phyloP scores from a whole-genome alignment of 2,888 invertebrate species.

The Meta bourneti region DNA sequence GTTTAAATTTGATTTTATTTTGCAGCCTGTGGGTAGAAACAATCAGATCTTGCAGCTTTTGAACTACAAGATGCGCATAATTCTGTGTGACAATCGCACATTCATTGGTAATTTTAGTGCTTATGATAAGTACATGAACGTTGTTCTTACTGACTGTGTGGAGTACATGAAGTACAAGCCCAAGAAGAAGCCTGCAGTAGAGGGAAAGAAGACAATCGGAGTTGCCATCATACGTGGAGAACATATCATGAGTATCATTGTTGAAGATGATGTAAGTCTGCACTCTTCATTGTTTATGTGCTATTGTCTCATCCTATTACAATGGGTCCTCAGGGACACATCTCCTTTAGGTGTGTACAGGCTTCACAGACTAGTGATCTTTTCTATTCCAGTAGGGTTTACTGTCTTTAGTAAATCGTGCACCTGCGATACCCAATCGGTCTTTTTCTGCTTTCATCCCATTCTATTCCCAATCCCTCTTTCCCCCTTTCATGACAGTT shows the following conservation, averaged over 20 bases:
- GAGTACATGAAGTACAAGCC: slow-evolving; percentile 68
- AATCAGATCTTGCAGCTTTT: slow-evolving; percentile 47
- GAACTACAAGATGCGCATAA: slow-evolving; percentile 49
- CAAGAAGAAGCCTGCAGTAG: background rate
- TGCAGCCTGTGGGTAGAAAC: slow-evolving; percentile 42
- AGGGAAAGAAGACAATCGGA: slow-evolving; percentile 52
- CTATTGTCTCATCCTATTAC: too few relatives aligned
- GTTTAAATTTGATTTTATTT: background rate
- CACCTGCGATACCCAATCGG: too few relatives aligned
- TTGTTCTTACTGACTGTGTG: slow-evolving; percentile 32
- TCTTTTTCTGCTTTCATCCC: too few relatives aligned
- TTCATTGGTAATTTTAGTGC: slow-evolving; percentile 60
- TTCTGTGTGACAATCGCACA: slow-evolving; percentile 62
- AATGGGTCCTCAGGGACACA: too few relatives aligned
- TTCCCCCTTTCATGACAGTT: too few relatives aligned
- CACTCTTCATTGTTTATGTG: background rate
- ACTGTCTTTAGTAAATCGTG: background rate
- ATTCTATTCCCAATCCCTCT: too few relatives aligned
- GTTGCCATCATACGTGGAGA: slow-evolving; percentile 50
- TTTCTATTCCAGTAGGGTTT: background rate
- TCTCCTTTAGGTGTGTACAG: background rate
- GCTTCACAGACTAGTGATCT: background rate
- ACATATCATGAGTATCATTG: slow-evolving; percentile 50
- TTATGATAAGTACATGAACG: slow-evolving; percentile 68
- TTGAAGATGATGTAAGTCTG: slow-evolving; percentile 26